These are phyloP conservation scores for Phycodurus eques DNA, from an alignment of 2,113 vertebrate genomes.

Conservation along the genomic window DNA sequence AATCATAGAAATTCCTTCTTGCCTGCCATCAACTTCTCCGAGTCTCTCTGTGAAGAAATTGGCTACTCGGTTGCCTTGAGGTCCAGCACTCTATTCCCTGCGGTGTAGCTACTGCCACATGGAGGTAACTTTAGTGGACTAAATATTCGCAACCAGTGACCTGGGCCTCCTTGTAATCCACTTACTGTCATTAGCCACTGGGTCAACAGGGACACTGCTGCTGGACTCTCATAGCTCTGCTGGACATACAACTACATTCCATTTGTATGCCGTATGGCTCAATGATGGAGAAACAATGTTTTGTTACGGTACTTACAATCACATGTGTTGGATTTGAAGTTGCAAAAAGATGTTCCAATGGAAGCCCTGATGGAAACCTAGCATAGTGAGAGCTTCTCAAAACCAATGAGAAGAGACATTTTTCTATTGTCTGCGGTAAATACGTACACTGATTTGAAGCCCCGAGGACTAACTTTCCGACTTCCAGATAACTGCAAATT, in stretches of 20 bases:
- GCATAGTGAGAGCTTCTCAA: slow-evolving; percentile 23
- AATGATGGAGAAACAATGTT: slow-evolving; percentile 44
- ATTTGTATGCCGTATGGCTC: slow-evolving; percentile 35
- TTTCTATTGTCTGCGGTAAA: slow-evolving; percentile 15
- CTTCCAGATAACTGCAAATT: slow-evolving; percentile 32
- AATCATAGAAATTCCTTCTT: neutral
- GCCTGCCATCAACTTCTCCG: neutral
- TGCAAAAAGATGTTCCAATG: slow-evolving; percentile 23
- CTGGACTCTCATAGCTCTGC: slow-evolving; percentile 44
- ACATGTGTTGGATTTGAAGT: slow-evolving; percentile 42
- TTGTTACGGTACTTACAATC: slow-evolving; percentile 39
- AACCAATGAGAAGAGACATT: slow-evolving; percentile 31
- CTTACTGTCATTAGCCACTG: slow-evolving; percentile 55
- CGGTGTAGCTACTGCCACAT: slow-evolving; percentile 43
- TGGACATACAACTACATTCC: slow-evolving; percentile 49
- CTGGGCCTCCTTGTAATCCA: slow-evolving; percentile 61
- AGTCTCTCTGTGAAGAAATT: slow-evolving; percentile 3
- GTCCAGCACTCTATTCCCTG: slow-evolving; percentile 34
- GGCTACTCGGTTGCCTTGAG: slow-evolving; percentile 35
- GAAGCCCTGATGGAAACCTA: slow-evolving; percentile 28
- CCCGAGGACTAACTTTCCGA: slow-evolving; percentile 36
- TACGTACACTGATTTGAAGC: slow-evolving; percentile 27
- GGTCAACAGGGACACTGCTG: slow-evolving; percentile 53
- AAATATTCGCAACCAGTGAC: slow-evolving; percentile 55
- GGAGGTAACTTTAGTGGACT: slow-evolving; percentile 49